phyloP scores from a whole-genome alignment of 1,140 invertebrate genomes.

The Drosophila kikkawai region DNA sequence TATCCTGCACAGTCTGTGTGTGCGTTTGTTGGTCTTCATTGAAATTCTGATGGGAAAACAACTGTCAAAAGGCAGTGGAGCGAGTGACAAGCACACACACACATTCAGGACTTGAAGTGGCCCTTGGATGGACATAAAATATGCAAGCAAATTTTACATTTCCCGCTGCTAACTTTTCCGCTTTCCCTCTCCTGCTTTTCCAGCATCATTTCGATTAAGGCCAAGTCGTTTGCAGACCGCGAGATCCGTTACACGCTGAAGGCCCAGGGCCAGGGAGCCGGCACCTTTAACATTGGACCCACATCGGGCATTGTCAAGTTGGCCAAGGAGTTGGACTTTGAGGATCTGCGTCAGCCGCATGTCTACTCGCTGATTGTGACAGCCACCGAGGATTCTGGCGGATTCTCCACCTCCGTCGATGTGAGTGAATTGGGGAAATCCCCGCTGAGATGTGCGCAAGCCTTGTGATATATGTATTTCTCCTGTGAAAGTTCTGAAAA shows the following conservation, averaged over 20 bases:
- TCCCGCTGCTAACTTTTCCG: constrained; percentile 27
- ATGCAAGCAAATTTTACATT: constrained; percentile 69
- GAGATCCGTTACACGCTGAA: constrained; percentile 97
- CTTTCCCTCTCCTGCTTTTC: constrained; percentile 17
- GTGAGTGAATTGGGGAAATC: constrained; percentile 86
- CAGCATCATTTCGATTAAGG: constrained; percentile 96
- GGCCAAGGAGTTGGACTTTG: constrained; percentile 97
- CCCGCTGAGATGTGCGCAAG: background rate
- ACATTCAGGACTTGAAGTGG: constrained; percentile 19
- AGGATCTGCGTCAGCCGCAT: constrained; percentile 96
- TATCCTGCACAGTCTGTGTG: constrained; percentile 1
- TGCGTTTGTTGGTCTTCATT: constrained; percentile 56
- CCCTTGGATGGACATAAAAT: constrained; percentile 42
- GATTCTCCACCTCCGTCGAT: constrained; percentile 97
- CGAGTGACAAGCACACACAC: constrained; percentile 48
- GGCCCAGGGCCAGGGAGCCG: constrained; percentile 96
- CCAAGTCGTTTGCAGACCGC: constrained; percentile 97
- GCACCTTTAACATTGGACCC: constrained; percentile 97
- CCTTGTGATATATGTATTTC: background rate
- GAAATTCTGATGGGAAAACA: constrained; percentile 75
- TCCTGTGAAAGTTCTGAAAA: background rate
- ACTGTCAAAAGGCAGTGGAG: constrained; percentile 80
- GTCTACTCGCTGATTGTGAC: constrained; percentile 96
- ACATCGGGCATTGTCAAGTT: constrained; percentile 97
- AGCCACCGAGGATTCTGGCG: constrained; percentile 97